Evolutionary conservation across 2,113 vertebrate species (phyloP).

Genomic region (Varanus komodoensis): DNA sequence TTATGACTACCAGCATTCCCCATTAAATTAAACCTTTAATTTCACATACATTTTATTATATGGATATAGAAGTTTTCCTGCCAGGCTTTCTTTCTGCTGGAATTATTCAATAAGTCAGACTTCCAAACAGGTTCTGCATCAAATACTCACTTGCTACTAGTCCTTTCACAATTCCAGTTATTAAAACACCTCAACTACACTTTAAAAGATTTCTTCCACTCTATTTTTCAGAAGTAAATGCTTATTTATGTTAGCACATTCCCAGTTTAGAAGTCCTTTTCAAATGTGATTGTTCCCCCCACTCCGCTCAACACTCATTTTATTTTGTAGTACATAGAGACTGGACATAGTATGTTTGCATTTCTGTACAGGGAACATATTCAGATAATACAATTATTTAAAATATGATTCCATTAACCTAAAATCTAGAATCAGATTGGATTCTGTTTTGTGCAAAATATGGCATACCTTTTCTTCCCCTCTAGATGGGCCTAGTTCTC

Average conservation of each 20-base stretch:
- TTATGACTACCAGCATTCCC: too few species aligned
- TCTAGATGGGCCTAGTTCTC: not conserved
- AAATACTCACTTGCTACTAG: conserved; percentile 14
- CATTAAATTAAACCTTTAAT: not conserved
- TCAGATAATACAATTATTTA: not conserved
- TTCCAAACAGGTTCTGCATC: conserved; percentile 12
- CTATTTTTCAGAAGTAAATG: not conserved
- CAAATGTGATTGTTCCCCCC: not conserved
- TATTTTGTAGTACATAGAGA: not conserved
- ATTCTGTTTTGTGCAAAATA: not conserved
- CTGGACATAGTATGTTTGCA: not conserved
- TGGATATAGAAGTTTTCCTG: not conserved
- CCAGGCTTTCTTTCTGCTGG: not conserved
- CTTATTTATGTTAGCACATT: not conserved
- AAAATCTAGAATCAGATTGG: not conserved
- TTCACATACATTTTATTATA: not conserved
- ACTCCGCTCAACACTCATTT: too few species aligned
- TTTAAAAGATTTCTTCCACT: not conserved
- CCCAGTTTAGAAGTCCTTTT: not conserved
- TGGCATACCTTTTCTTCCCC: not conserved
- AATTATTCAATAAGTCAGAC: not conserved
- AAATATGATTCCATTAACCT: not conserved
- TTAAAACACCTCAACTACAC: not conserved
- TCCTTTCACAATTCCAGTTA: conserved; percentile 3
- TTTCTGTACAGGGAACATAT: not conserved